Evolutionary conservation across 2,113 vertebrate species (phyloP).

Genomic region (Tylochromis polylepis): DNA sequence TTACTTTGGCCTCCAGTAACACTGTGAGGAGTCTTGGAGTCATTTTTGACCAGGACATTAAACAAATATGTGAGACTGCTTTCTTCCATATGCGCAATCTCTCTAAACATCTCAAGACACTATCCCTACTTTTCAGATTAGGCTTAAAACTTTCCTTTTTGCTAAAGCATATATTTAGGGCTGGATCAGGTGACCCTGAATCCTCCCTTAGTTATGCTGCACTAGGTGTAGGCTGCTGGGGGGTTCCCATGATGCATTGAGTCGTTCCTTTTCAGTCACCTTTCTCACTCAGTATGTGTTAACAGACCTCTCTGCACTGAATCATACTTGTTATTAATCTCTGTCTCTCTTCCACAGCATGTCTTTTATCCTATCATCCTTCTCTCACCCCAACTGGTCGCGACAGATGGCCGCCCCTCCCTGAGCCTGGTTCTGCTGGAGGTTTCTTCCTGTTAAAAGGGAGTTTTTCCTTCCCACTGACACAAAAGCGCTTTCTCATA

Average conservation of each 20-base stretch:
- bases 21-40: too few relatives aligned
- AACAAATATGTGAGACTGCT: too few relatives aligned
- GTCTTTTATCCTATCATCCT: not conserved
- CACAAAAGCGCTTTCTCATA: accelerated
- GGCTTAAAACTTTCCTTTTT: too few relatives aligned
- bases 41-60: too few relatives aligned
- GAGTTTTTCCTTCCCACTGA: not conserved
- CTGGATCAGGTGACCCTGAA: too few relatives aligned
- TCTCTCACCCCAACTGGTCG: not conserved
- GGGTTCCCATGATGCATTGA: not conserved
- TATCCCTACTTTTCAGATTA: too few relatives aligned
- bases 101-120: too few relatives aligned
- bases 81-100: too few relatives aligned
- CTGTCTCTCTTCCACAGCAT: not conserved
- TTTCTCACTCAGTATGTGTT: not conserved
- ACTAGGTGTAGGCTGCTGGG: too few relatives aligned
- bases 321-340: accelerated
- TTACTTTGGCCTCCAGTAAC: too few relatives aligned
- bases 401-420: not conserved
- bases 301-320: not conserved
- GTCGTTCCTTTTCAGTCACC: not conserved
- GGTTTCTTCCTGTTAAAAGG: not conserved
- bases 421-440: accelerated
- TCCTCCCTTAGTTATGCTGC: too few relatives aligned
- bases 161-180: too few relatives aligned